Conservation (phyloP, 2,113 vertebrate genomes). For the Halichoeres trimaculatus region DNA sequence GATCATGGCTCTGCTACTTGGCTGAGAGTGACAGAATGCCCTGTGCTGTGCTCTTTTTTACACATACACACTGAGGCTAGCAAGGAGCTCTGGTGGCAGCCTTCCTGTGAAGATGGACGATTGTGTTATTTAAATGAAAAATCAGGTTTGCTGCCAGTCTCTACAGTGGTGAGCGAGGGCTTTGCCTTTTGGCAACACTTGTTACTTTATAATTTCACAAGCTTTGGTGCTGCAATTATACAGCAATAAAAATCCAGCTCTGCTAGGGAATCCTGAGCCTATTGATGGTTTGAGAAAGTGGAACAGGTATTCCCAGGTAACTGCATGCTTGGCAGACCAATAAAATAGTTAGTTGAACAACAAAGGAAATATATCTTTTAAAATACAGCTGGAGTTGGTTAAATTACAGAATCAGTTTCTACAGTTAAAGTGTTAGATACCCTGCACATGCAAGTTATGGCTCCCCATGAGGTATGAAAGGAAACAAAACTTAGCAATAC, state of each 20-base stretch:
- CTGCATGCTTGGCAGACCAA: background rate
- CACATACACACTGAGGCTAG: background rate
- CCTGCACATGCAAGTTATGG: no score
- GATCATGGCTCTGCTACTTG: background rate
- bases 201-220: conserved; percentile 2
- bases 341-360: no score
- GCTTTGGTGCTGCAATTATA: background rate
- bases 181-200: conserved; percentile 28
- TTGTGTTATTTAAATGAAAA: conserved; percentile 17
- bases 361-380: background rate
- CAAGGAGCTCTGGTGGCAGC: background rate
- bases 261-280: background rate
- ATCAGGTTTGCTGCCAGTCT: conserved; percentile 1
- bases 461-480: background rate
- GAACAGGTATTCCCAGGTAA: background rate
- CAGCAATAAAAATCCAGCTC: background rate
- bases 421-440: no score
- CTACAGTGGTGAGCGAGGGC: background rate
- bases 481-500: background rate
- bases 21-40: conserved; percentile 5
- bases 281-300: background rate
- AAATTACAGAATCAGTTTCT: no score
- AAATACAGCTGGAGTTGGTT: no score
- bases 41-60: background rate
- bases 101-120: conserved; percentile 1